A percentile compares a stretch with the other conserved stretches of the same genome.
phyloP scores from a whole-genome alignment of 2,113 vertebrate genomes.

The Prunella himalayana region DNA sequence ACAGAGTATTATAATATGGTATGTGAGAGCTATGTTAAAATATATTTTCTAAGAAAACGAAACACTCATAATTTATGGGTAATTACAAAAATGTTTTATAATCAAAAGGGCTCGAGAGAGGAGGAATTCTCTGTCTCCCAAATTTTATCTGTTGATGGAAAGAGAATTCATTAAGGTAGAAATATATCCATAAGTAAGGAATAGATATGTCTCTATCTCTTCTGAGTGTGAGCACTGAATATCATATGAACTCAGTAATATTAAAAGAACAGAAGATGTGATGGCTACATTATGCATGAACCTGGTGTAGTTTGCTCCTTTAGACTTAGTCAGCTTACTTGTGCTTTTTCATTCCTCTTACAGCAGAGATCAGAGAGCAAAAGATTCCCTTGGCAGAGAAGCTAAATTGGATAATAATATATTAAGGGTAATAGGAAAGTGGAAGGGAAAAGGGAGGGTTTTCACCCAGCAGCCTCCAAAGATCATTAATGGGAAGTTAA shows the following conservation, averaged over 20 bases:
- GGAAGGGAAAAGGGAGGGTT: neutral
- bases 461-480: neutral
- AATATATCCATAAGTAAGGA: neutral
- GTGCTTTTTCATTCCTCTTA: constrained; percentile 8
- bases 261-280: constrained; percentile 32
- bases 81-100: neutral
- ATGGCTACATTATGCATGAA: constrained; percentile 56
- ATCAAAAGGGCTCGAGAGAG: neutral
- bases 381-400: constrained; percentile 18
- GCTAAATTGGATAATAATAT: constrained; percentile 34
- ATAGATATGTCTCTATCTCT: constrained; percentile 1
- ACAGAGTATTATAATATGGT: neutral
- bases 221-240: neutral
- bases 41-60: neutral
- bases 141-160: neutral
- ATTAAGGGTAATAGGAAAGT: neutral
- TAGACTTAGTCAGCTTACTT: constrained; percentile 37
- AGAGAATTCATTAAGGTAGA: neutral
- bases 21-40: neutral
- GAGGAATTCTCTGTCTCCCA: neutral
- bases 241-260: neutral
- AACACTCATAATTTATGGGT: neutral
- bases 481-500: neutral
- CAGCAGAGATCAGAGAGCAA: constrained; percentile 26
- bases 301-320: neutral